A percentile compares a stretch with the other conserved stretches of the same genome.
phyloP scores from a whole-genome alignment of 2,888 invertebrate genomes.

The Rhagonycha lutea region DNA sequence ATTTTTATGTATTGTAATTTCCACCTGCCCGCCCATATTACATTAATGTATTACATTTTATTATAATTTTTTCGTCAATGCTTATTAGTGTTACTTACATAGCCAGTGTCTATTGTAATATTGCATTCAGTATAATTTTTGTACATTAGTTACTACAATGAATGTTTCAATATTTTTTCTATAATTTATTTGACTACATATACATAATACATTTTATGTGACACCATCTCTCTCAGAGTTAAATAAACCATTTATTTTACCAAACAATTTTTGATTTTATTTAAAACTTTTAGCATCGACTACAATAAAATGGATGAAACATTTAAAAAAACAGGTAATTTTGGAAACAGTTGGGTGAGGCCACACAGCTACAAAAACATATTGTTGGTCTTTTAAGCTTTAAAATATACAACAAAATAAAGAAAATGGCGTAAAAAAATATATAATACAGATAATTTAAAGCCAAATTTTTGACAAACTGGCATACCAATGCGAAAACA shows the following conservation, averaged over 20 bases:
- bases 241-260: neutral
- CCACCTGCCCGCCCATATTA: neutral
- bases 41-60: neutral
- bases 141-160: neutral
- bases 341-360: no score
- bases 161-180: neutral
- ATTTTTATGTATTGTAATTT: constrained; percentile 4
- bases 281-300: neutral
- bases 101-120: constrained; percentile 22
- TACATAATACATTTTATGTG: neutral
- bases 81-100: constrained; percentile 23
- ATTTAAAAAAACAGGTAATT: no score
- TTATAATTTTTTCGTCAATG: neutral
- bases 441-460: no score
- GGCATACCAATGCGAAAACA: no score
- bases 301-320: no score
- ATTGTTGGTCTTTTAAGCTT: no score
- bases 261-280: neutral
- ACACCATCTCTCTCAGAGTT: neutral
- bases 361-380: no score
- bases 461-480: no score
- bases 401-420: no score
- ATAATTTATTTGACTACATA: neutral
- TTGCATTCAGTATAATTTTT: neutral
- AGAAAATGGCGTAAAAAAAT: no score